These are phyloP conservation scores for Tragelaphus scriptus DNA, from an alignment of 2,113 vertebrate species.

Conservation along the genomic window DNA sequence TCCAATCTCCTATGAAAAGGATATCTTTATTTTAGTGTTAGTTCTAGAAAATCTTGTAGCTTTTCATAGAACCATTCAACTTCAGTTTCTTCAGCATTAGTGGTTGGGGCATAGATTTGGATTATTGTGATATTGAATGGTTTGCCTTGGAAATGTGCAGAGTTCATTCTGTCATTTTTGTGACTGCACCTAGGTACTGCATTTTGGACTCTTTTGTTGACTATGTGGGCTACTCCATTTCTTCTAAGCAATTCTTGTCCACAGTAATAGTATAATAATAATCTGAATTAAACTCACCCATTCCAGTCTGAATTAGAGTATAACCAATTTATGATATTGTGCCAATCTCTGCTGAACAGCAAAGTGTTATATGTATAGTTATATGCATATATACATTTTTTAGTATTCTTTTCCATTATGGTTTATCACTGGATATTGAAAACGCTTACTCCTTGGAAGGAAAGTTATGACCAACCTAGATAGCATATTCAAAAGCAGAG, in stretches of 20 bases:
- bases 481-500: no score
- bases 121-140: neutral
- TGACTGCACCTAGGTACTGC: neutral
- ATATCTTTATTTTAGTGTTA: neutral
- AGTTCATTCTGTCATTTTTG: neutral
- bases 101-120: neutral
- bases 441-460: no score
- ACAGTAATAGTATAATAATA: neutral
- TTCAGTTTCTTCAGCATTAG: neutral
- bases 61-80: neutral
- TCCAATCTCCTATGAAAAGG: neutral
- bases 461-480: no score
- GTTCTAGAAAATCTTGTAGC: neutral
- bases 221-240: neutral
- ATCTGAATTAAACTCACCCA: neutral
- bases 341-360: neutral
- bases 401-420: neutral
- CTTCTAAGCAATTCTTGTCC: neutral
- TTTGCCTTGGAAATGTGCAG: neutral
- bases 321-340: rapidly evolving
- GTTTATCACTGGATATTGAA: neutral
- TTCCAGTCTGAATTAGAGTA: neutral
- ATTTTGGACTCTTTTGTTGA: neutral
- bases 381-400: neutral
- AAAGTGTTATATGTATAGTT: neutral